Base-by-base conservation (phyloP, 2,888 invertebrate genomes). In the Hoplodrina blanda region DNA sequence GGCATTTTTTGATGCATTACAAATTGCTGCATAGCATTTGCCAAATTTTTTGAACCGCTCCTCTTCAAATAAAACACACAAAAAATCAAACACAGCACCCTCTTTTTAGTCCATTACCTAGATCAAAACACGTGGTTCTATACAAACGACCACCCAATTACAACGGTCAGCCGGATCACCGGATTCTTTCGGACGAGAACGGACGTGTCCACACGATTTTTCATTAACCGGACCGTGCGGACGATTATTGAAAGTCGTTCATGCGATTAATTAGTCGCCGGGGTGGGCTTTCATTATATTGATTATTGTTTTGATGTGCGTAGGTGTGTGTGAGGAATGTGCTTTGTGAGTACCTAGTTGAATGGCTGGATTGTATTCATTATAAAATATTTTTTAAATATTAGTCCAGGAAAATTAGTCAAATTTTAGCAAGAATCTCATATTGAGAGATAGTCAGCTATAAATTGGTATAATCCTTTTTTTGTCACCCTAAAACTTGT, bases 211-310 rank as follows among this genome's bases (percentile, higher is more conserved):
- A 92, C 90, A 72, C 90, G 89, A 94, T 95, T 95, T 95, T 95
- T 95, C 94, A 94, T 93, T 91, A 94, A 92, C 91, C 89, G 87
- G 83, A 89, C 89, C 90, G 89, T 73, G 65, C 76, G 86, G 85
- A 73, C 82, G 91, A 89, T 90, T 91, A 94, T 94, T 93, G 93
- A 92, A 91, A 92, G 80, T 89, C 89, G 90, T 82, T 91, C 92
- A 89, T 85, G 91, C 94, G 94, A 89, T 84, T 93, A 95, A 95
- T 95, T 93, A 94, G 95, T 94, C 92, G 92, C 92, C 90, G 89
- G 93, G 91, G 91, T 85, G 86, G 54, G 88, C 85, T 91, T 91
- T 92, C 91, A 93, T 93, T 92, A 89, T 88, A 88, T 86, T 84
- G 91, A 89, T 92, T 92, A 94, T 93, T 94, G 92, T 92, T 93